Evolutionary conservation across 2,113 vertebrate genomes (phyloP).

Genomic region (Promerops cafer): DNA sequence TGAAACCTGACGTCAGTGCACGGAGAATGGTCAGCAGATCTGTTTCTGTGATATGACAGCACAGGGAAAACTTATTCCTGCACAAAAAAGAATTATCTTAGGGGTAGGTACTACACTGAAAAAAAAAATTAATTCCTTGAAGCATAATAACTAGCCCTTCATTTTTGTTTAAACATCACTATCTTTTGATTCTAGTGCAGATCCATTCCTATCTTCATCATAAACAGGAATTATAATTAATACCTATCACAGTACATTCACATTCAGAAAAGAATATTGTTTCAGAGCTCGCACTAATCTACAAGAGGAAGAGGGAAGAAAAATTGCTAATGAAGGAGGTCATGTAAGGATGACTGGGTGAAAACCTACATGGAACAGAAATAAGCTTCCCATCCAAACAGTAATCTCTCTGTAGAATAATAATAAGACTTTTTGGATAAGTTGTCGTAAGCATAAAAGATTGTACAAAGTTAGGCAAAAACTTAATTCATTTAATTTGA

Average conservation of each 20-base stretch:
- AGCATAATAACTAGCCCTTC: not conserved
- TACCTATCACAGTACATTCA: not conserved
- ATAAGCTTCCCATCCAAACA: not conserved
- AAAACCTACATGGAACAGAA: not conserved
- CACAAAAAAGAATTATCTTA: not conserved
- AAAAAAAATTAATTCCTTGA: not conserved
- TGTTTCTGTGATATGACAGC: not conserved
- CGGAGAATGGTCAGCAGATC: not conserved
- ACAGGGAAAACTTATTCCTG: not conserved
- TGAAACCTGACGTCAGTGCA: not conserved
- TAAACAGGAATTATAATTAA: not conserved
- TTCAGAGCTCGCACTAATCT: not conserved
- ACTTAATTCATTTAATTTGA: not conserved
- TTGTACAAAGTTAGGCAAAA: not conserved
- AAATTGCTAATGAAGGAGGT: not conserved
- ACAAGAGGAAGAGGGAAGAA: not conserved
- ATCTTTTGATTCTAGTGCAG: not conserved
- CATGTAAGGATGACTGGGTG: not conserved
- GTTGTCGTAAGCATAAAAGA: not conserved
- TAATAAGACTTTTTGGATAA: not conserved
- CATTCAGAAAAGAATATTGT: not conserved
- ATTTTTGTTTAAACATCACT: not conserved
- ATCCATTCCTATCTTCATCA: not conserved
- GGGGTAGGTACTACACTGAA: not conserved
- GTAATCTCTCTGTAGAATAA: not conserved